Percentiles rank a stretch among this genome's conserved stretches.
Conservation (phyloP, 1,140 invertebrate genomes). For the Macrocentrus cingulum region DNA sequence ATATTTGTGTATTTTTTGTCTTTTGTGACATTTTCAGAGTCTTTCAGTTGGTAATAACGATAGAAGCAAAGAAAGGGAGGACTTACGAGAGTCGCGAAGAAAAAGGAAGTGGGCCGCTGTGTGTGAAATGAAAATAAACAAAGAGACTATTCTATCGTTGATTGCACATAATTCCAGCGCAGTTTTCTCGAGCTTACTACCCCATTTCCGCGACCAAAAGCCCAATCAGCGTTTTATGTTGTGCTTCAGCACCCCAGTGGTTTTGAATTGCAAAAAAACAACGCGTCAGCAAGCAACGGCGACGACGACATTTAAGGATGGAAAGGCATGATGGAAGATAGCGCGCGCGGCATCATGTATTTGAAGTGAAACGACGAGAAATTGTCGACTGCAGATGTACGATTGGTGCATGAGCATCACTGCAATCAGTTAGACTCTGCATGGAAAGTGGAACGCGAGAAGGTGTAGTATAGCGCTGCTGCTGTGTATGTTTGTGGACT, state of each 20-base stretch:
- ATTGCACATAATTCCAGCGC: background rate
- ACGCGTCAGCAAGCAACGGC: too few species aligned
- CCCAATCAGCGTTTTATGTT: too few species aligned
- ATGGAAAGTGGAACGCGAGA: slow-evolving; percentile 23
- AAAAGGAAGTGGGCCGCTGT: slow-evolving; percentile 21
- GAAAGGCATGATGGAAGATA: too few species aligned
- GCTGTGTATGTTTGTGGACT: slow-evolving; percentile 20
- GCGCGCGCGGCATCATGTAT: too few species aligned
- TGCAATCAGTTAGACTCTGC: slow-evolving; percentile 12
- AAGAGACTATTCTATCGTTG: background rate
- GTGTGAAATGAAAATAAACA: slow-evolving; percentile 24
- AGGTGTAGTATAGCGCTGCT: slow-evolving; percentile 1
- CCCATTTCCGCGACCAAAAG: too few species aligned
- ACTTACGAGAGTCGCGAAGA: too few species aligned
- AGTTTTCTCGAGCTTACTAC: background rate
- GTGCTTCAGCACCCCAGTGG: too few species aligned
- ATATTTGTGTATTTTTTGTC: background rate
- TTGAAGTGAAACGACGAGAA: background rate
- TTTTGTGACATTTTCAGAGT: background rate
- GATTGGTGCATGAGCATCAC: background rate
- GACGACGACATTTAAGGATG: too few species aligned
- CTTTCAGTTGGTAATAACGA: background rate
- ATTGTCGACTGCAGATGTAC: background rate
- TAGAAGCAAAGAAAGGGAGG: too few species aligned
- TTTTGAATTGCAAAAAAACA: too few species aligned